A percentile compares a stretch with the other conserved stretches of the same genome.
phyloP scores from a whole-genome alignment of 2,888 invertebrate genomes.

The Galerucella nymphaeae region DNA sequence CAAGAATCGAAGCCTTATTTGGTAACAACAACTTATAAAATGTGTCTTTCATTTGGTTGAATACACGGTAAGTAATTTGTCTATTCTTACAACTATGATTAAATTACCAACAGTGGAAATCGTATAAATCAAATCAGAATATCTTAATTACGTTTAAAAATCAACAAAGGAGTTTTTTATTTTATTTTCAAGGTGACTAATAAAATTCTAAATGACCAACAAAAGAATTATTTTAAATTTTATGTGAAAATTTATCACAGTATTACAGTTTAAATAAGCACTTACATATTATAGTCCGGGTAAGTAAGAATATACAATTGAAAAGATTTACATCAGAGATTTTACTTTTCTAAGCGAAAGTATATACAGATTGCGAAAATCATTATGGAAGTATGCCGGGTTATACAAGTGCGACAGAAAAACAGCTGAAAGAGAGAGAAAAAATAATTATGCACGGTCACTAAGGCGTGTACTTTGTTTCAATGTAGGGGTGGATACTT shows the following conservation, averaged over 20 bases:
- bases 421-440: too few relatives aligned
- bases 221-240: neutral
- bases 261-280: too few relatives aligned
- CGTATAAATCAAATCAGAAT: neutral
- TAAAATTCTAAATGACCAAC: neutral
- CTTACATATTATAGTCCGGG: too few relatives aligned
- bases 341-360: too few relatives aligned
- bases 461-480: too few relatives aligned
- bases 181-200: neutral
- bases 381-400: too few relatives aligned
- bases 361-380: too few relatives aligned
- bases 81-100: neutral
- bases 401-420: too few relatives aligned
- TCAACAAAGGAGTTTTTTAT: neutral
- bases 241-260: neutral
- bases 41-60: slow-evolving; percentile 18
- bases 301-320: too few relatives aligned
- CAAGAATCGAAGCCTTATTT: slow-evolving; percentile 23
- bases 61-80: slow-evolving; percentile 7
- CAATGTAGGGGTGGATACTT: too few relatives aligned
- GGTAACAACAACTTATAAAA: slow-evolving; percentile 25
- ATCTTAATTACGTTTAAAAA: neutral
- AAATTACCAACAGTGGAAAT: neutral
- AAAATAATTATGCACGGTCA: too few relatives aligned
- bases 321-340: too few relatives aligned